Evolutionary conservation across 2,888 invertebrate genomes (phyloP), one percentile per base, ranked within the genome.

Genomic region (Campaea margaritaria): DNA sequence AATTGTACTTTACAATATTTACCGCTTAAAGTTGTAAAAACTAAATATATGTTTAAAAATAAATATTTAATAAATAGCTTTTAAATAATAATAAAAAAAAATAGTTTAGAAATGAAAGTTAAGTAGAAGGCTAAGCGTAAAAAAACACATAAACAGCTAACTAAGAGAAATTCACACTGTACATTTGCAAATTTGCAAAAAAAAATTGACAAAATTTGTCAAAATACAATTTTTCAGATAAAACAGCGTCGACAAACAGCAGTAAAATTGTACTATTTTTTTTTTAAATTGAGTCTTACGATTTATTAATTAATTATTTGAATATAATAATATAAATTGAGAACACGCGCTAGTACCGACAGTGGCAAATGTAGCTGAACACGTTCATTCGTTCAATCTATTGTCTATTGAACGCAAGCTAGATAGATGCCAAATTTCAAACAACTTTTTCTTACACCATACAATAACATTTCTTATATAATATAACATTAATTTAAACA

Each of bases 51-150:
- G 58, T 39, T n/a, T n/a, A n/a, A n/a, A 64, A 68, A 68, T 68
- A 68, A 69, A 65, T 69, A 62, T 14, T 46, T 0, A 65, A 67
- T 68, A 70, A 69, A 70, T 70, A 68, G 46, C 13, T 58, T 58
- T 59, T 14, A 44, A 48, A n/a, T n/a, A n/a, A n/a, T n/a, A 31
- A 38, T 41, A 58, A 58, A 61, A 46, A 13, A 58, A 49, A 41
- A 48, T 38, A 41, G 13, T 55, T 44, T 44, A 48, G 27, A 51
- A 14, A 11, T 43, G 49, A 59, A 47, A 56, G 57, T 62, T 59
- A 65, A 54, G 58, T 67, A 63, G 62, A 56, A 53, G 39, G 34
- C n/a, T 58, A 59, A 62, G 58, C 48, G 52, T 57, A 43, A 36
- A 39, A 34, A 47, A 11, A 3, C 4, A 34, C 15, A 43, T 27